Evolutionary conservation across 2,113 vertebrate species (phyloP), one percentile per base, ranked within the genome.

Genomic region (Gnathonemus echidnorhynchus): DNA sequence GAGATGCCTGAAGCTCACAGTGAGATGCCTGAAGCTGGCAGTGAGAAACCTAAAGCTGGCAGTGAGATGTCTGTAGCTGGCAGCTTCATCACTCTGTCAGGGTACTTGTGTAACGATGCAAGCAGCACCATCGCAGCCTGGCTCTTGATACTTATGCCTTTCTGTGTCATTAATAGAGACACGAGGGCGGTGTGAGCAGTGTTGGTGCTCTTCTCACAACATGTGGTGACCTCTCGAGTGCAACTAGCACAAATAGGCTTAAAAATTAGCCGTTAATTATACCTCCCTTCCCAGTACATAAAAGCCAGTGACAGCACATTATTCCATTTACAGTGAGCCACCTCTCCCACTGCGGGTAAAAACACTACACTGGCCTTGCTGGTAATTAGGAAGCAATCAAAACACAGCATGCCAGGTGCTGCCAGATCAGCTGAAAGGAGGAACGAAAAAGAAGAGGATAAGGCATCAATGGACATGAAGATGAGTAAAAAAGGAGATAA

Each of bases 121-220:
- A 86, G 50, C n/a, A 39, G 24, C 46, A 87, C 27, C 24, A 27
- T 35, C 5, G 5, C 48, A 17, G 86, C 48, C 86, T 7, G 86
- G 10, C 24, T 53, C 19, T 48, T 46, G 10, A 27, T 27, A 48
- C 13, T 49, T 45, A 85, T 21, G 24, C 39, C 83, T 42, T 46
- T 45, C 80, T 86, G 45, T 49, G 83, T 49, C n/a, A 86, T 27
- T 49, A 86, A 80, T 80, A 80, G 74, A 80, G 74, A 50, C 84
- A 49, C 45, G 0, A 50, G 84, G 39, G 24, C 21, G 45, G 84
- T 86, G 84, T 49, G 45, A 50, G 48, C 84, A 27, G 84, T n/a
- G 19, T 50, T 86, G 84, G 2, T 86, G 84, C 46, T 50, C 45
- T 48, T 50, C 48, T 27, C 48, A n/a, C 46, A 48, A 48, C 48